Evolutionary conservation across 2,797 vertebrate genomes (phyloP).

Genomic region (Synaphobranchus kaupii): DNA sequence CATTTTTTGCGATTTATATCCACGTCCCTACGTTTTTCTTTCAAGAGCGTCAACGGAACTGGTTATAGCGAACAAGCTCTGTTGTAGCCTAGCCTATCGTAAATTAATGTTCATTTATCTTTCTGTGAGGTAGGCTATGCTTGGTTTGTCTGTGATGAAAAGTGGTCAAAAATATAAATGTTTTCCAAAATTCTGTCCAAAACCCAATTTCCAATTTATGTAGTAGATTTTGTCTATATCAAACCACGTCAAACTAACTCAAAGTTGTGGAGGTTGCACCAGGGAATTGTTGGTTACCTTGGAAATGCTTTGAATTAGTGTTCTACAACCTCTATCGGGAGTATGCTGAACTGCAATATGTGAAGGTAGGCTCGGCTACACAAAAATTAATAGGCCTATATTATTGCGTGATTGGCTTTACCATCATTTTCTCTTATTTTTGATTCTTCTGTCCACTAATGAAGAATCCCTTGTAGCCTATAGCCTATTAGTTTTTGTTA

Average conservation of each 20-base stretch:
- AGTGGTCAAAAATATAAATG: neutral
- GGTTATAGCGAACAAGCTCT: neutral
- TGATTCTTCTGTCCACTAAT: neutral
- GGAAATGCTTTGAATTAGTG: constrained; percentile 56
- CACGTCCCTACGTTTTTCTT: neutral
- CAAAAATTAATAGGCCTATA: neutral
- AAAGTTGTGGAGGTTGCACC: constrained; percentile 49
- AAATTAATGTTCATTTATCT: no score
- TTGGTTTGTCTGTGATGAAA: neutral
- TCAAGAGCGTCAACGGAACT: neutral
- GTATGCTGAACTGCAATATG: constrained; percentile 20
- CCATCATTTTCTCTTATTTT: neutral
- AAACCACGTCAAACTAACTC: neutral
- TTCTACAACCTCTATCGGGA: constrained; percentile 37
- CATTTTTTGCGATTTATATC: neutral
- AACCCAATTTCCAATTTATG: neutral
- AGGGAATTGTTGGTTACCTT: constrained; percentile 56
- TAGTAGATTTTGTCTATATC: no score
- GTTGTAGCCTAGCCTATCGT: neutral
- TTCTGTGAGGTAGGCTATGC: neutral
- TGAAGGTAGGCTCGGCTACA: neutral
- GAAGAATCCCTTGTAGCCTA: neutral
- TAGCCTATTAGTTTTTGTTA: no score
- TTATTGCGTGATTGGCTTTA: neutral
- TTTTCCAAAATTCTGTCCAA: neutral